Conservation (phyloP, 2,113 vertebrate species). For the Tiliqua scincoides region DNA sequence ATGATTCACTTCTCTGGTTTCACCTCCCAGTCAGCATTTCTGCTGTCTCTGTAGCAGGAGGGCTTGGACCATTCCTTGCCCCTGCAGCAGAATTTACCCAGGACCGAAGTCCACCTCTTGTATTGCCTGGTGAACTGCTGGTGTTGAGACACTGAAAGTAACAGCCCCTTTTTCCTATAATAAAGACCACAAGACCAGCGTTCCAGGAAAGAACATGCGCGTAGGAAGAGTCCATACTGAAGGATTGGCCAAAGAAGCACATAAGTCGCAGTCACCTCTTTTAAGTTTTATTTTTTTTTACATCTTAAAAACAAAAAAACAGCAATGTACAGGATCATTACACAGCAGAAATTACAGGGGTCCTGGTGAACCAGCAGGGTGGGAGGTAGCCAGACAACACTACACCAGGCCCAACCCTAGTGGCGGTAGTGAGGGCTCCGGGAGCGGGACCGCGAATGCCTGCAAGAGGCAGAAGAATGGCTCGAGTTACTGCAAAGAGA, state of each 20-base stretch:
- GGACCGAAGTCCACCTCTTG: neutral
- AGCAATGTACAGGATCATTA: slow-evolving; percentile 30
- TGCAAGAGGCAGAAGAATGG: slow-evolving; percentile 15
- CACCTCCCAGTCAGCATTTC: too few relatives aligned
- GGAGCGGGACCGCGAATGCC: slow-evolving; percentile 72
- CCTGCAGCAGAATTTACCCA: too few relatives aligned
- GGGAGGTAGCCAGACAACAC: slow-evolving; percentile 25
- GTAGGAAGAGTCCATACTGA: neutral
- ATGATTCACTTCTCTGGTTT: too few relatives aligned
- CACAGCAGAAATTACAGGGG: neutral
- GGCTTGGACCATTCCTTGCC: too few relatives aligned
- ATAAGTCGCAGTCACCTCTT: neutral
- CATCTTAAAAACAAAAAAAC: slow-evolving; percentile 32
- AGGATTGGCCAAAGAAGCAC: neutral
- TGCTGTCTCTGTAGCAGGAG: too few relatives aligned
- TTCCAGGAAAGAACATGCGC: neutral
- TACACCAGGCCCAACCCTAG: neutral
- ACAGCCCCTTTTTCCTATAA: neutral
- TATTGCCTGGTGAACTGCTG: too few relatives aligned
- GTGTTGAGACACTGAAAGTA: too few relatives aligned
- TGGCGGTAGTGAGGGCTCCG: slow-evolving; percentile 75
- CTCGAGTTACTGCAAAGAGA: rapidly evolving
- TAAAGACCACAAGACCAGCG: neutral
- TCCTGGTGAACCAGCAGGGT: neutral
- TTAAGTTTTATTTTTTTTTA: neutral